Evolutionary conservation across 1,140 invertebrate species (phyloP), one percentile per base, ranked within the genome.

Genomic region (Cydia fagiglandana): DNA sequence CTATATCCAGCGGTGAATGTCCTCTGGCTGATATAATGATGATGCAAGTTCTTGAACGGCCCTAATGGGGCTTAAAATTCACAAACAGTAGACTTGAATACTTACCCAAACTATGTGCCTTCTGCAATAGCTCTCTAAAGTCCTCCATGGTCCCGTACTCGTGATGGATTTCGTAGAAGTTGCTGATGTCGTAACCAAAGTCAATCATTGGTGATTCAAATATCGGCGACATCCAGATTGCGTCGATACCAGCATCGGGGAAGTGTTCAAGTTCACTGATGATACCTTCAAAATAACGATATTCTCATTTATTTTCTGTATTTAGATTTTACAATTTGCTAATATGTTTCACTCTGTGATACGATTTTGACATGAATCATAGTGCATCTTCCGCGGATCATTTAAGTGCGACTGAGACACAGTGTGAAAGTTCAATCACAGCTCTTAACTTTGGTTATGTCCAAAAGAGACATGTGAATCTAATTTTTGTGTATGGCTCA

Each of bases 151-250:
- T 96, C 2, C 97, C 97, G 78, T 96, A 96, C 64, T 94, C 92
- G 0, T 94, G 88, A 81, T 97, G 94, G n/a, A 98, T 94, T 5
- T 94, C 89, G 73, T 93, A 95, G 84, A 97, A 97, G 86, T 97
- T 94, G n/a, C 94, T 94, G 76, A 97, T 95, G 83, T 97, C 96
- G 80, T 96, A 96, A 6, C 96, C 96, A 79, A 95, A 94, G 91
- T 97, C 96, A 1, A 94, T 93, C 94, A 96, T 95, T 0, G 95
- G 95, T 0, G 95, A 95, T 76, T 94, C 93, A 86, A 95, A 96
- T 61, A 97, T 95, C 1, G 96, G 96, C 28, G 95, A 96, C 38
- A 97, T 85, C 95, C 96, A 97, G 83, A 95, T 91, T 0, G 93
- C 94, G 10, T 94, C 93, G 2, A 95, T 88, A 12, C 94, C 94